Conservation (phyloP, 2,888 invertebrate genomes). For the Archips xylosteana region DNA sequence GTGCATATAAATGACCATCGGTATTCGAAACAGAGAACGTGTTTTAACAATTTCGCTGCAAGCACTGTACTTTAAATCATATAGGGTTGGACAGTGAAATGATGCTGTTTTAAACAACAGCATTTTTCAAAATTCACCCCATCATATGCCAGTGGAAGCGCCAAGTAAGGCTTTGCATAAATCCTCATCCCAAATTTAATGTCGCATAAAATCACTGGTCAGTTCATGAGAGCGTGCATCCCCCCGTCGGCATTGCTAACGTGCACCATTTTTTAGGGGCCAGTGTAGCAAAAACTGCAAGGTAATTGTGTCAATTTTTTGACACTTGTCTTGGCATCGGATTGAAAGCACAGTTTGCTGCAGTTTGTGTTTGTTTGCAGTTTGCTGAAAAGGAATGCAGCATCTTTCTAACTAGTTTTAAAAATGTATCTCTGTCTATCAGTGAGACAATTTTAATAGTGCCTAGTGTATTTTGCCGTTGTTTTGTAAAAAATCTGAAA, state of each 20-base stretch:
- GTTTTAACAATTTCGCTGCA: slow-evolving; percentile 26
- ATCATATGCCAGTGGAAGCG: slow-evolving; percentile 42
- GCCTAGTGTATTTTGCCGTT: no score
- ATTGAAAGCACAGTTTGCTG: no score
- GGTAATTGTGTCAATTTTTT: no score
- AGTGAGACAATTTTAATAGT: no score
- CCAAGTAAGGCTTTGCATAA: slow-evolving; percentile 54
- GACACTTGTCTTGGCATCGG: no score
- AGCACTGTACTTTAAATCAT: slow-evolving; percentile 13
- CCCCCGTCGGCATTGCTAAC: slow-evolving; percentile 49
- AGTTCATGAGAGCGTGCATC: slow-evolving; percentile 57
- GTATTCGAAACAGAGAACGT: slow-evolving; percentile 17
- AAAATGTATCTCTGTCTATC: no score
- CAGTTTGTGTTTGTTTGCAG: no score
- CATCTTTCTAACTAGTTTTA: not conserved
- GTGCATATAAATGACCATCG: slow-evolving; percentile 35
- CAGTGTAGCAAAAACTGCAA: not conserved
- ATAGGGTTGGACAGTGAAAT: not conserved
- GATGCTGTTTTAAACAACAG: slow-evolving; percentile 22
- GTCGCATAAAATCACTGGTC: slow-evolving; percentile 67
- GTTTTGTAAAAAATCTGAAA: no score
- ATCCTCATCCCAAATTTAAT: slow-evolving; percentile 64
- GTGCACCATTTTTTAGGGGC: slow-evolving; percentile 43
- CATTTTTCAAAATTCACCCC: slow-evolving; percentile 37
- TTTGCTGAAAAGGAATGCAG: not conserved